Base-by-base conservation (phyloP, 1,140 invertebrate species). In the Anastrepha obliqua region DNA sequence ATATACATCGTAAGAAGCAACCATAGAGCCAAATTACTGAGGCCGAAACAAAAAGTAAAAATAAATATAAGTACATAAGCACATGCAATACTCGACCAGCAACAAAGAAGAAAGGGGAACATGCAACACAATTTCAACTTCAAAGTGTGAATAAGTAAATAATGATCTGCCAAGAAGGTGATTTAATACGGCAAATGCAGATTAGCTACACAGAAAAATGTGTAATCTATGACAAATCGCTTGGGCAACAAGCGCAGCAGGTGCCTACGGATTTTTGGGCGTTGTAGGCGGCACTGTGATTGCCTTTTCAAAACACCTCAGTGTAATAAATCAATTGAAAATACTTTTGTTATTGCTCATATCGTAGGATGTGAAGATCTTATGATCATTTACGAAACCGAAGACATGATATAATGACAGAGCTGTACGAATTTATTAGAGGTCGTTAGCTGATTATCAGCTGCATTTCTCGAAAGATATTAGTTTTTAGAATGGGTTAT, bases 141-240 rank as follows among this genome's bases (percentile, higher is more conserved):
- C 51, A 55, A 6, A 55, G 13, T 62, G n/a, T 62, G 15, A 62
- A 15, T n/a, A 62, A 9, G 15, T n/a, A 17, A 15, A 62, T 8
- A 17, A 62, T 62, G 39, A 74, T 17, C 70, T 74, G 42, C 47
- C 44, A 74, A 74, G 47, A 47, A 7, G 70, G 44, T 74, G 70
- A 17, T 74, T 17, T 44, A 74, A 29, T 74, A 13, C 42, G 15
- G 42, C 70, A 47, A n/a, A 74, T 74, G 42, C 70, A 74, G 70
- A 74, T 47, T 47, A 74, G 70, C 39, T 47, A 13, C 42, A 47
- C 15, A 47, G 13, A 44, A 74, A 42, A 74, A 47, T 15, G 6
- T 17, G 15, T 29, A 29, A 74, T 8, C 42, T 17, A 74, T 74
- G 70, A 74, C 70, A 74, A 74, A 74, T 74, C 44, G 47, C 42